These are phyloP conservation scores for Vimba vimba DNA, from an alignment of 2,113 vertebrate genomes.

Conservation along the genomic window DNA sequence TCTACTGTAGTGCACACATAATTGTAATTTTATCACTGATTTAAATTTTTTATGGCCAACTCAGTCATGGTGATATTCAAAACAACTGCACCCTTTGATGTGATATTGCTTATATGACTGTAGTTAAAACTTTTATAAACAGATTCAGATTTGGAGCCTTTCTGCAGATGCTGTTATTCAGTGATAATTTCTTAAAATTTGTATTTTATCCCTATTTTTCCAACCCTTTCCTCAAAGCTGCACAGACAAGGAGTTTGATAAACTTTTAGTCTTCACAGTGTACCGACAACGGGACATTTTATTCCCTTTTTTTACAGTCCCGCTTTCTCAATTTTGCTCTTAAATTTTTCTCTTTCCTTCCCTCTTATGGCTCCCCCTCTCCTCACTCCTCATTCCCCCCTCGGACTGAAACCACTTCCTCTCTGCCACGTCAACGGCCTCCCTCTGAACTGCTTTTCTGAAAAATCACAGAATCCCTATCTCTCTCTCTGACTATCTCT, in stretches of 20 bases:
- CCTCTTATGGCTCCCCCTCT: conserved; percentile 15
- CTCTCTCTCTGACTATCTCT: background rate
- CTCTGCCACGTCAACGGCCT: conserved; percentile 46
- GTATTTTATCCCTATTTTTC: background rate
- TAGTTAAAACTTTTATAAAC: background rate
- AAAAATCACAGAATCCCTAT: conserved; percentile 25
- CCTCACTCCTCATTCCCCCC: conserved; percentile 9
- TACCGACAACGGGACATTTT: background rate
- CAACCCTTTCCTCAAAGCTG: background rate
- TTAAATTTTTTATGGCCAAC: background rate
- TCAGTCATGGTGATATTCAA: background rate
- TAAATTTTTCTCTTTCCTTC: conserved; percentile 10
- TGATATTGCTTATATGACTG: background rate
- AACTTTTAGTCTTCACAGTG: background rate
- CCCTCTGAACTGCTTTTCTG: conserved; percentile 30
- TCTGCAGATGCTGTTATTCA: background rate
- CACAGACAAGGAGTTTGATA: background rate
- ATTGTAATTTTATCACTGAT: background rate
- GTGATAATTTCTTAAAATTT: background rate
- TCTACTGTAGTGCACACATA: background rate
- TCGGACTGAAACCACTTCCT: conserved; percentile 45
- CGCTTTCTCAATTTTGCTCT: conserved; percentile 46
- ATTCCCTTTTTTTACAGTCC: conserved; percentile 32
- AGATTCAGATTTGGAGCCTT: background rate
- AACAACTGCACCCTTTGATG: background rate